Evolutionary conservation across 2,113 vertebrate genomes (phyloP).

Genomic region (human): GRCh38 chr1:29649001-29649500

Average conservation of each 20-base stretch:
- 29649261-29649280: background rate
- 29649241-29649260: background rate
- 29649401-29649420: background rate
- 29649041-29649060: background rate
- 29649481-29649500: background rate
- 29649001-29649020: background rate
- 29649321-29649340: background rate
- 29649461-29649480: background rate
- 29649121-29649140: background rate
- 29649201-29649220: background rate
- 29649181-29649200: background rate
- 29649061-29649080: background rate
- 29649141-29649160: background rate
- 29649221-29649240: background rate
- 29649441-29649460: background rate
- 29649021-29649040: background rate
- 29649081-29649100: background rate
- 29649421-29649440: accelerated
- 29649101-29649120: background rate
- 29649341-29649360: background rate
- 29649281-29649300: background rate
- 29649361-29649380: background rate
- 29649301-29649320: background rate
- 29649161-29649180: background rate
- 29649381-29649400: no score